Evolutionary conservation across 2,113 vertebrate genomes (phyloP).

Genomic region (Rhagologus leucostigma): DNA sequence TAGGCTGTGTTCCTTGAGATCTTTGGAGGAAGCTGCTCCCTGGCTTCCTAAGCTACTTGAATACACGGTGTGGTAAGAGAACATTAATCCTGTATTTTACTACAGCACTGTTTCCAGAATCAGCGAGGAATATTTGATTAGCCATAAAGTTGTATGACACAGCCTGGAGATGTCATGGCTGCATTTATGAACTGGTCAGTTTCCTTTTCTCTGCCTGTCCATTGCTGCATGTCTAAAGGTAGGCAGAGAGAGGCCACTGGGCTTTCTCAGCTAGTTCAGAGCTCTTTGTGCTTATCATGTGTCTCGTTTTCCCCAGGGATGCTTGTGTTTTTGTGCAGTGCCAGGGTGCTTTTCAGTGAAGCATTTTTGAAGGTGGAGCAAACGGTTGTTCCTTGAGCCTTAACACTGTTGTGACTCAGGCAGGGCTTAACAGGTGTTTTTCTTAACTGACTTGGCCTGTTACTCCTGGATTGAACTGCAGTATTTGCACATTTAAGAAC

Average conservation of each 20-base stretch:
- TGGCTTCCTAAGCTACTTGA: background rate
- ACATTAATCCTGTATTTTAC: background rate
- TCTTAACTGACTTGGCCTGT: background rate
- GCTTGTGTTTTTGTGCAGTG: background rate
- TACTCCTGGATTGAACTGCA: background rate
- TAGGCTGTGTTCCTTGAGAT: background rate
- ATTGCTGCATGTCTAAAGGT: background rate
- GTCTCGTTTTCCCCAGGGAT: background rate
- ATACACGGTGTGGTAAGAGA: accelerated
- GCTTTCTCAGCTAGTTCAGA: background rate
- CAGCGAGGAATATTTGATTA: background rate
- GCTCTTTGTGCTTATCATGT: background rate
- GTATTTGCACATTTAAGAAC: background rate
- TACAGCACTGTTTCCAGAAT: background rate
- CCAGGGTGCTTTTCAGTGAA: background rate
- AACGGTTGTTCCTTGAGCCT: background rate
- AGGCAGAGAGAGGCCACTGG: background rate
- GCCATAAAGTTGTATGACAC: background rate
- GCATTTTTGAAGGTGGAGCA: background rate
- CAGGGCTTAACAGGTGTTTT: background rate
- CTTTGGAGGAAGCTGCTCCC: background rate
- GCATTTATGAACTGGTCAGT: background rate
- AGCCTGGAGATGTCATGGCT: background rate
- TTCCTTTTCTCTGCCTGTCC: background rate
- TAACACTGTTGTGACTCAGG: background rate